Evolutionary conservation across 2,888 invertebrate species (phyloP).

Genomic region (Platycheirus albimanus): DNA sequence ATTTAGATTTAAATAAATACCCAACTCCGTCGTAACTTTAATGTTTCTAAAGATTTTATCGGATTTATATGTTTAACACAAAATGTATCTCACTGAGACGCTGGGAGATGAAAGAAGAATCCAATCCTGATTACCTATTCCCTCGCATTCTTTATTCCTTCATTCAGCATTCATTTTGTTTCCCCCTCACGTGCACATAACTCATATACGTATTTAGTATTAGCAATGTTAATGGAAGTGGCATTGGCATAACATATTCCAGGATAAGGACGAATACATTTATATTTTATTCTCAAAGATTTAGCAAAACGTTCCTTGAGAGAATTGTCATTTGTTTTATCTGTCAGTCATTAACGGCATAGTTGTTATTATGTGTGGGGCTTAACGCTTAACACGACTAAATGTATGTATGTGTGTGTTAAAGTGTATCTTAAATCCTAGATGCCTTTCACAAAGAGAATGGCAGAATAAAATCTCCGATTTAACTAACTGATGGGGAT

Average conservation of each 20-base stretch:
- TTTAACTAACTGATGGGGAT: conserved; percentile 42
- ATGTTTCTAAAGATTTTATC: conserved; percentile 47
- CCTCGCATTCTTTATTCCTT: conserved; percentile 37
- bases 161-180: conserved; percentile 48
- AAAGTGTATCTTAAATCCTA: background rate
- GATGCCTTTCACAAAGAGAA: background rate
- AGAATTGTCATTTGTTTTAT: conserved; percentile 73
- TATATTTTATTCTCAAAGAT: conserved; percentile 34
- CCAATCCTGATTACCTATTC: conserved; percentile 34
- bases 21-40: conserved; percentile 44
- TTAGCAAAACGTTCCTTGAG: conserved; percentile 66
- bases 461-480: conserved; percentile 33
- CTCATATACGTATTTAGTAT: conserved; percentile 64
- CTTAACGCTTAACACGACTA: conserved; percentile 50
- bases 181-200: conserved; percentile 49
- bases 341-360: conserved; percentile 61
- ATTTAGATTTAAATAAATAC: conserved; percentile 37
- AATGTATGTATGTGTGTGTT: background rate
- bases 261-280: conserved; percentile 26
- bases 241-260: conserved; percentile 55
- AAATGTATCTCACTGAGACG: background rate
- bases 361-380: conserved; percentile 56
- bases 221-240: conserved; percentile 59
- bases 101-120: conserved; percentile 42
- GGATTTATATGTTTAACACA: conserved; percentile 36